Evolutionary conservation across 2,797 vertebrate genomes (phyloP), one percentile per base, ranked within the genome.

Genomic region (Crocidura indochinensis): DNA sequence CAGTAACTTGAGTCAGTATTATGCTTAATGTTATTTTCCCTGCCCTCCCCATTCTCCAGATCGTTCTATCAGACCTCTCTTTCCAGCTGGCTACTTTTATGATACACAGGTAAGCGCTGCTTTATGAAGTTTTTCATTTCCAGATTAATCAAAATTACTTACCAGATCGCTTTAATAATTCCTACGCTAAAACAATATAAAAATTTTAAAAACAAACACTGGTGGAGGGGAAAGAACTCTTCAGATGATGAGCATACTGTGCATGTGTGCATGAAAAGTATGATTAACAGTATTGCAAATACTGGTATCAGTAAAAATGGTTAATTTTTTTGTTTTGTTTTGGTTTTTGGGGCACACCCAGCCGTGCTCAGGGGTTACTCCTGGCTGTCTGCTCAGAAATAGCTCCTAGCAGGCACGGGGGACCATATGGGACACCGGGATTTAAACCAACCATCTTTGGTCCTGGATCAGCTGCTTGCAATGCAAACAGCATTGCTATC

Each of bases 11-110:
- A 11, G 60, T 69, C 68, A 75, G 24, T 78, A 47, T 10, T 64
- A 47, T 49, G 0, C 27, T 92, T 86, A 85, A 62, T 64, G 6
- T 76, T 12, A 38, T 38, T 94, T 88, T 49, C 78, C 26, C 84
- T 79, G 60, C 38, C 51, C 0, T 95, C 94, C 94, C 19, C 92
- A 91, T 92, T 95, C 96, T 38, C 31, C 96, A 99, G 99, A 99
- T 98, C 98, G 99, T 2, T 99, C 99, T 0, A 98, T 99, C 95
- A 98, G 99, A 92, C 99, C 99, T 0, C 98, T 99, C 65, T 99
- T 99, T 95, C 99, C 99, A 72, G 56, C 97, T 82, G 99, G 99
- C 68, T 99, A 99, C 97, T 99, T 99, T 91, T 99, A 99, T 94
- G 99, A 99, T 96, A 99, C 99, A 75, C 99, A 99, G 98, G 99